Base-by-base conservation (phyloP, 1,140 invertebrate species). In the Neodiprion fabricii region DNA sequence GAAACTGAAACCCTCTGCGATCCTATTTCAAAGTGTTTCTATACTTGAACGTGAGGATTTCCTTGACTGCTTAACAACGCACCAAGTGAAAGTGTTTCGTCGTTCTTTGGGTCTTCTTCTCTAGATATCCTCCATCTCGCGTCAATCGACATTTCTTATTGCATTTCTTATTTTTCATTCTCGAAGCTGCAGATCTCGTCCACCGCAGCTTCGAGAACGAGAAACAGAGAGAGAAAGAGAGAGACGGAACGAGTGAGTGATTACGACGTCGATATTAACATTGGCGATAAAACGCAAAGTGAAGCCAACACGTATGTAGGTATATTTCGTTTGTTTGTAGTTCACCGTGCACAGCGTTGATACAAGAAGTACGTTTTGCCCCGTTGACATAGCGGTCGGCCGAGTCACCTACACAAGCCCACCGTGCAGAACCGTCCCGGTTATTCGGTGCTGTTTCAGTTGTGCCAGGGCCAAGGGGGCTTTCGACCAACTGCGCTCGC, bases 201-300 rank as follows among this genome's bases (percentile, higher is more conserved):
- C 28, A 40, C 66, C 75, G 67, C 67, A 47, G 48, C 65, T 67
- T 66, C 23, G 70, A 69, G 72, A 75, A 50, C 53, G 74, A 75
- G 72, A 67, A 48, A n/a, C 53, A 21, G 65, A 61, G 28, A 76
- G 67, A 11, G 50, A 66, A 14, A 61, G 21, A 75, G 65, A n/a
- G 70, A 70, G 72, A 21, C 69, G 72, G 65, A 74, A 74, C 61
- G 71, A 78, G 72, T 67, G 77, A 74, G 68, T 70, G 50, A 75
- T 53, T 61, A 66, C 71, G 71, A 49, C 70, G 71, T 67, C 71
- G 75, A 78, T 76, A 78, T 76, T 73, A 76, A 40, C 28, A 40
- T 40, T 40, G 61, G 21, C 14, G 61, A 66, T 21, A 14, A 21
- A 66, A 14, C 61, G 61, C 61, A 14, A 21, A 66, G 61, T 66